Percentiles rank a stretch among this genome's conserved stretches.
Conservation (phyloP, 2,888 invertebrate genomes). For the Leucophenga maculata region DNA sequence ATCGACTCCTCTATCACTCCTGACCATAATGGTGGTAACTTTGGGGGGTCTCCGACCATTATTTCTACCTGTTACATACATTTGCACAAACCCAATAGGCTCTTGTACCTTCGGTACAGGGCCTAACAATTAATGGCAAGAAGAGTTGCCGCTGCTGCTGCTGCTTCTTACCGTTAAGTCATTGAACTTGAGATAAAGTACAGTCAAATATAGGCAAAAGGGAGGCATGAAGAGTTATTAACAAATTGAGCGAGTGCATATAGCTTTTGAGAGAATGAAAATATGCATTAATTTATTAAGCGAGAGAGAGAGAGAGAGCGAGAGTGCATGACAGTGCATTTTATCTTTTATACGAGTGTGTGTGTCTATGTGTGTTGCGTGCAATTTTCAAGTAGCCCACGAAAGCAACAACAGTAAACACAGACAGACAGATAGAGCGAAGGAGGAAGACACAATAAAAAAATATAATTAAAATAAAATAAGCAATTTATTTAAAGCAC, state of each 20-base stretch:
- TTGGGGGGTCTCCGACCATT: too few species aligned
- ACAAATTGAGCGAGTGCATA: background rate
- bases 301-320: background rate
- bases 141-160: background rate
- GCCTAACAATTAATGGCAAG: too few species aligned
- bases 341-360: too few species aligned
- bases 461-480: background rate
- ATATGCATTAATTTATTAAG: background rate
- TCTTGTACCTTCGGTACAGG: too few species aligned
- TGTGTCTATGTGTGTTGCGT: background rate
- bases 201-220: too few species aligned
- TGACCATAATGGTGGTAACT: too few species aligned
- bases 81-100: too few species aligned
- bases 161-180: background rate
- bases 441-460: background rate
- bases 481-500: background rate
- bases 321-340: too few species aligned
- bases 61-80: too few species aligned
- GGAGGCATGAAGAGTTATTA: background rate
- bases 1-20: too few species aligned
- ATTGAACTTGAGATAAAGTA: constrained; percentile 4
- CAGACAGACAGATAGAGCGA: background rate
- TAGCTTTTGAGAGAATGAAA: background rate
- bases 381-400: constrained; percentile 4
- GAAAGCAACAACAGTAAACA: background rate